Conservation (phyloP, 2,113 vertebrate species). For the Aphyosemion australe region DNA sequence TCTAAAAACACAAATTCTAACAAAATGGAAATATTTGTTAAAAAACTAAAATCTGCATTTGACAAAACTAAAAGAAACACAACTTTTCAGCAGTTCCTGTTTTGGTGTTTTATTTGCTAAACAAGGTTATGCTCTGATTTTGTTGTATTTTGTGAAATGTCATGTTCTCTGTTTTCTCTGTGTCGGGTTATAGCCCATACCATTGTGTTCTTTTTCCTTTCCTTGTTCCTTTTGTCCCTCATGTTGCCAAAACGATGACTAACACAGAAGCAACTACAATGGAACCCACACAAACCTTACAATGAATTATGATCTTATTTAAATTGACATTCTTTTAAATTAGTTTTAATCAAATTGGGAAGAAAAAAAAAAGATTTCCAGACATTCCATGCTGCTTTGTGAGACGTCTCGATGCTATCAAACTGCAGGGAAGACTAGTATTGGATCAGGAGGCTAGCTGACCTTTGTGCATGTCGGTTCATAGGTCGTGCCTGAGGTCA, state of each 20-base stretch:
- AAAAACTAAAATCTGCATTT: too few species aligned
- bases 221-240: neutral
- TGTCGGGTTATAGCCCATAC: neutral
- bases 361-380: neutral
- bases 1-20: too few species aligned
- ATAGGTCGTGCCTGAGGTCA: slow-evolving; percentile 49
- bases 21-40: too few species aligned
- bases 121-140: neutral
- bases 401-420: slow-evolving; percentile 26
- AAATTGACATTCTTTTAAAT: neutral
- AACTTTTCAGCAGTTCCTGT: neutral
- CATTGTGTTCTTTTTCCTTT: neutral
- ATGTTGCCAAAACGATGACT: neutral
- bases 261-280: neutral
- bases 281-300: neutral
- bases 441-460: slow-evolving; percentile 38
- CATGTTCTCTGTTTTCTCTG: neutral
- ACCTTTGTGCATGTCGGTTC: slow-evolving; percentile 42
- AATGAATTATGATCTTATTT: too few species aligned
- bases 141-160: neutral
- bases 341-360: too few species aligned
- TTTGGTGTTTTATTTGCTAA: neutral
- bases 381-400: slow-evolving; percentile 14
- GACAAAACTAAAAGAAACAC: too few species aligned
- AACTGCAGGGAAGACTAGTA: slow-evolving; percentile 32